Percentiles rank a stretch among this genome's conserved stretches.
Evolutionary conservation across 2,797 vertebrate genomes (phyloP).

Genomic region (Phrynocephalus forsythii): DNA sequence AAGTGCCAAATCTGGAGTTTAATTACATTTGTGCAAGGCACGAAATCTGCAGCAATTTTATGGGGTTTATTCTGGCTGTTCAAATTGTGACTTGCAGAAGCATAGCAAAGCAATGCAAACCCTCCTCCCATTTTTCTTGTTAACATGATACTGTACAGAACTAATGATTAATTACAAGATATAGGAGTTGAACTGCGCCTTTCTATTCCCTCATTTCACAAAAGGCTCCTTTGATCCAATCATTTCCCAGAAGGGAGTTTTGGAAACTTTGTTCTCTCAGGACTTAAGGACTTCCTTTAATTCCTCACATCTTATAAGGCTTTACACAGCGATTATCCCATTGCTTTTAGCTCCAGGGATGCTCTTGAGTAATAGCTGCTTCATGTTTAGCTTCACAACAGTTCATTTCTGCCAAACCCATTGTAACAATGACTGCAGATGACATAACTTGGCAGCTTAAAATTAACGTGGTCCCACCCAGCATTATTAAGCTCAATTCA

Average conservation of each 20-base stretch:
- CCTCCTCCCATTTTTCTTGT: not conserved
- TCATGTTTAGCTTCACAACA: not conserved
- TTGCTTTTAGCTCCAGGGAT: not conserved
- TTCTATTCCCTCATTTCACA: not conserved
- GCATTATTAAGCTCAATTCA: no score
- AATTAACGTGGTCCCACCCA: no score
- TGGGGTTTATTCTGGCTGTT: no score
- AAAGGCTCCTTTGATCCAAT: not conserved
- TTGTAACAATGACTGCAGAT: not conserved
- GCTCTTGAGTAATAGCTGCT: not conserved
- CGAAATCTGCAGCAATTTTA: no score
- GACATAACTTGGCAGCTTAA: not conserved
- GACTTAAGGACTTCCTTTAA: not conserved
- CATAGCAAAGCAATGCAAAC: not conserved
- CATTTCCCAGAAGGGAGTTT: not conserved
- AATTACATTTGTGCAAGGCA: no score
- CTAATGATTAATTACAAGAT: not conserved
- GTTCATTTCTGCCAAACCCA: not conserved
- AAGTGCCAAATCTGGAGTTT: no score
- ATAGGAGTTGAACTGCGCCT: no score
- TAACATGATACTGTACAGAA: not conserved
- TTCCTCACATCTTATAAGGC: not conserved
- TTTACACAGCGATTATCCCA: not conserved
- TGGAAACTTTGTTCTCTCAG: not conserved
- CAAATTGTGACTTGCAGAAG: not conserved